phyloP scores from a whole-genome alignment of 30 jellyfish, hydroid and myxozoan species.

The Phacellophora camtschatica region DNA sequence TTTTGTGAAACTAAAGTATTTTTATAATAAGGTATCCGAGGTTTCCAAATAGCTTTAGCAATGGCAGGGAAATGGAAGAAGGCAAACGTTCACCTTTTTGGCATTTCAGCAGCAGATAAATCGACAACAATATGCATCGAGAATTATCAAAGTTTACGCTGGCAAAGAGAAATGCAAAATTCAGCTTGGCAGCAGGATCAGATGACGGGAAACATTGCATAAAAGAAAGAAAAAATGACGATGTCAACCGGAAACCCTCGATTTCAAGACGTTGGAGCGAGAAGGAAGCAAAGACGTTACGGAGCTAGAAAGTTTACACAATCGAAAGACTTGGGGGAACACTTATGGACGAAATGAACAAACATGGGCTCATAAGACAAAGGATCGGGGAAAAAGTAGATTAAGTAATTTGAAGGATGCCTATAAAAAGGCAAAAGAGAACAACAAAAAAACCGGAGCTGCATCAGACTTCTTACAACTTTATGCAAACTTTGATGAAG shows the following conservation, averaged over 20 bases:
- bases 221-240: neutral
- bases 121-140: neutral
- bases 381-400: slow-evolving; percentile 25
- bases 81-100: neutral
- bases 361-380: slow-evolving; percentile 19
- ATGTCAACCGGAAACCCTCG: neutral
- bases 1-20: too few relatives aligned
- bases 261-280: slow-evolving; percentile 20
- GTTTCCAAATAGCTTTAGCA: too few relatives aligned
- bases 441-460: slow-evolving; percentile 57
- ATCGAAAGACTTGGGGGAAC: slow-evolving; percentile 5
- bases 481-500: too few relatives aligned
- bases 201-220: too few relatives aligned
- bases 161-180: neutral
- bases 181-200: too few relatives aligned
- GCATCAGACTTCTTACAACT: too few relatives aligned
- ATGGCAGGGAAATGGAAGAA: neutral
- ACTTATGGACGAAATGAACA: slow-evolving; percentile 5
- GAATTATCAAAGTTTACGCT: neutral
- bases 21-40: too few relatives aligned
- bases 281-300: neutral
- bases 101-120: neutral
- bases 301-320: slow-evolving; percentile 11
- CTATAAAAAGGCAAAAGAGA: slow-evolving; percentile 26
- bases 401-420: neutral